Base-by-base conservation (phyloP, 2,113 vertebrate genomes). In the Tretioscincus oriximinensis region DNA sequence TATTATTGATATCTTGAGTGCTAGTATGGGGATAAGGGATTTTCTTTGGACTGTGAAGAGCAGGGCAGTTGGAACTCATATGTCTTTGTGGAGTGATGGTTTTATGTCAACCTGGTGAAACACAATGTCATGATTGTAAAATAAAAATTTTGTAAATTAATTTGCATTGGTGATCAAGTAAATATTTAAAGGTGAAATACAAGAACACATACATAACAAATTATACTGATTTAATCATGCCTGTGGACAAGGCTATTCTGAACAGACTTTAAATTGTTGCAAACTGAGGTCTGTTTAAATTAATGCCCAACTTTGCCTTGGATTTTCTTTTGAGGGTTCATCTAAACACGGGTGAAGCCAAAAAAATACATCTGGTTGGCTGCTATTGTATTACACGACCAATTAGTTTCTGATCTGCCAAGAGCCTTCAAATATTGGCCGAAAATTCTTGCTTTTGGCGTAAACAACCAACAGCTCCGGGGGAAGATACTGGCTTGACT, bases 341-440 rank as follows among this genome's bases (percentile, higher is more conserved):
- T 77, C 75, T 65, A 49, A 65, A 76, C 11, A 47, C n/a, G 35
- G 60, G 18, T n/a, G 60, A 76, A 76, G 74, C 60, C 60, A 64
- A 64, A 76, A 75, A 73, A 73, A 58, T 29, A 29, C 28, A 73
- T 60, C 31, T 61, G 21, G 12, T 61, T 75, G 58, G 21, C 31
- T 75, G 9, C 18, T 41, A 41, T 61, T 61, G 22, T 28, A 26
- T 21, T 41, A 66, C 18, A 66, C 28, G 26, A 45, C 47, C 35
- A 65, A 28, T 77, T 49, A 65, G 4, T 28, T 49, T 49, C 41
- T 28, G 41, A 28, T 14, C 26, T 49, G 41, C 75, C 63, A 65
- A 77, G 61, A 47, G 29, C 28, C 20, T 74, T 74, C 18, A 35
- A 31, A 21, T 29, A 5, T 10, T 49, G 47, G 24, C 41, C 54